Conservation (phyloP, 1,140 invertebrate species). For the Rhopalosiphum maidis region DNA sequence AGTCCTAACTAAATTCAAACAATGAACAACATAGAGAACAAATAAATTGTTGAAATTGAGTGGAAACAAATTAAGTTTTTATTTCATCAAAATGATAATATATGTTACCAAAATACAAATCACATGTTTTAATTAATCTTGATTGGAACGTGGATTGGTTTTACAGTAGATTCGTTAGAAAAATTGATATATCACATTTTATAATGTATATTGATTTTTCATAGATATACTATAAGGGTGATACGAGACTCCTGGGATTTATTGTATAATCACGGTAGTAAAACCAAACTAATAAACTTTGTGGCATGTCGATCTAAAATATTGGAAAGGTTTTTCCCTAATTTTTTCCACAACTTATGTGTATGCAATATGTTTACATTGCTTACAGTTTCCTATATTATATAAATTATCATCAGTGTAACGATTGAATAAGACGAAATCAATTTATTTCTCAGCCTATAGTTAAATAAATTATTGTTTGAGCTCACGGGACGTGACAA, state of each 20-base stretch:
- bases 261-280: neutral
- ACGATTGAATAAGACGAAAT: neutral
- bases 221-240: too few relatives aligned
- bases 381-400: too few relatives aligned
- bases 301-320: neutral
- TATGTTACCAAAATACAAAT: too few relatives aligned
- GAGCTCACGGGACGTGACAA: neutral
- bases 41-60: neutral
- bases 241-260: too few relatives aligned
- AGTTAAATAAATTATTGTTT: neutral
- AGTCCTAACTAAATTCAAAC: constrained; percentile 60
- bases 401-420: neutral
- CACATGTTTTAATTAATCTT: too few relatives aligned
- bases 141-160: too few relatives aligned
- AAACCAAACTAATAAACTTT: neutral
- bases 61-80: too few relatives aligned
- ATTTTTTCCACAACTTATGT: neutral
- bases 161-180: too few relatives aligned
- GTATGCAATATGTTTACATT: too few relatives aligned
- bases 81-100: too few relatives aligned
- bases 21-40: constrained; percentile 62
- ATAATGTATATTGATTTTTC: too few relatives aligned
- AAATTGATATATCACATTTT: too few relatives aligned
- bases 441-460: neutral
- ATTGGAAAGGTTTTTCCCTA: neutral